Evolutionary conservation across 2,113 vertebrate genomes (phyloP).

Genomic region (Onychostoma macrolepis): DNA sequence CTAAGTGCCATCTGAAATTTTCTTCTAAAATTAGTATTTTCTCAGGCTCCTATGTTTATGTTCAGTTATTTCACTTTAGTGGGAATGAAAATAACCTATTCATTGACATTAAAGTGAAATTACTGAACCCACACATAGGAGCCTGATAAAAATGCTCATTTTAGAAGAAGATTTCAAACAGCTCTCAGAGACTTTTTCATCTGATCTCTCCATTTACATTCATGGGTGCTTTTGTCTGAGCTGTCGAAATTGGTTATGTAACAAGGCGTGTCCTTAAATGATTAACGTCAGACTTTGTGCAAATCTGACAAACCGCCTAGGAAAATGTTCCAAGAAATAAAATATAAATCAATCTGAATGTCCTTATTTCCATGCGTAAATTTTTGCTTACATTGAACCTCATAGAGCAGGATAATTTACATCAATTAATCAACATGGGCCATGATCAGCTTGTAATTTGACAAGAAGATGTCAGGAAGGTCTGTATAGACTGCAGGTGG

Average conservation of each 20-base stretch:
- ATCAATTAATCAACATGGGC: background rate
- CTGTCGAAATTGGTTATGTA: background rate
- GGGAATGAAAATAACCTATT: too few relatives aligned
- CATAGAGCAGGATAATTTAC: background rate
- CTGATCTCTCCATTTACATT: too few relatives aligned
- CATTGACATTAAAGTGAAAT: too few relatives aligned
- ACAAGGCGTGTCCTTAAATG: background rate
- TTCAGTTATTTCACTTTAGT: too few relatives aligned
- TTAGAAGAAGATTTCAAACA: too few relatives aligned
- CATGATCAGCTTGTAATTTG: background rate
- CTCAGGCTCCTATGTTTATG: too few relatives aligned
- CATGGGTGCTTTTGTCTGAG: too few relatives aligned
- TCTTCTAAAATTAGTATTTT: too few relatives aligned
- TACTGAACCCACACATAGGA: too few relatives aligned
- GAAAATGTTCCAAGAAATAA: background rate
- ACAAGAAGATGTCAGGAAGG: background rate
- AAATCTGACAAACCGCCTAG: background rate
- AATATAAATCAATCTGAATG: background rate
- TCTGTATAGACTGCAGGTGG: background rate
- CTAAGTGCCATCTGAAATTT: too few relatives aligned
- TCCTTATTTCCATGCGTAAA: background rate
- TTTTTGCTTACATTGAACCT: background rate
- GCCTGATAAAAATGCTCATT: too few relatives aligned
- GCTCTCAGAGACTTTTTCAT: too few relatives aligned
- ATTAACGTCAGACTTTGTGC: background rate